These are phyloP conservation scores for Umimayanthus kanabou DNA, from an alignment of 92 coral and sea anemone genomes.

Conservation along the genomic window DNA sequence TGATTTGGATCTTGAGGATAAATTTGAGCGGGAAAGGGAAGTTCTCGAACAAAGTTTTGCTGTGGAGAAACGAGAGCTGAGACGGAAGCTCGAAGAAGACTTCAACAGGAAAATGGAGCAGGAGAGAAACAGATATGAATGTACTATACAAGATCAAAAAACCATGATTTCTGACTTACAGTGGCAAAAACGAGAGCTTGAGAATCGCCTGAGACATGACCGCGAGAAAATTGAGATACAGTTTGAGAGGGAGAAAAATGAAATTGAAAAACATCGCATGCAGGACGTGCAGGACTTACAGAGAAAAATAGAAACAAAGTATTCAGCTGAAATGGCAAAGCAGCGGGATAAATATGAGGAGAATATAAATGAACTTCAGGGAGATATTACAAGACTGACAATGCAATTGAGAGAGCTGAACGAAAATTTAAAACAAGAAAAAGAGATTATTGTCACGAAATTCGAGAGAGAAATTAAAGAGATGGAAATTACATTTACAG, in stretches of 20 bases:
- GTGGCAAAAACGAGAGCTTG: constrained; percentile 91
- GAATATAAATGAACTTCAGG: constrained; percentile 74
- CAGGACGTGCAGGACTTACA: constrained; percentile 72
- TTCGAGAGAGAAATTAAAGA: constrained; percentile 92
- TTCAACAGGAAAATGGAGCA: constrained; percentile 70
- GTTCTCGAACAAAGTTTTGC: constrained; percentile 72
- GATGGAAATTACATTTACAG: constrained; percentile 83
- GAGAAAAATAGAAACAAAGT: constrained; percentile 66
- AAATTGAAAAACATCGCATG: constrained; percentile 73
- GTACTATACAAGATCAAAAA: constrained; percentile 70
- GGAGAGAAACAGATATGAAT: constrained; percentile 77
- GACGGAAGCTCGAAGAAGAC: constrained; percentile 81
- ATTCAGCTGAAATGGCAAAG: constrained; percentile 68
- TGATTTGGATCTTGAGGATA: constrained; percentile 94
- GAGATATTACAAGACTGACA: constrained; percentile 84
- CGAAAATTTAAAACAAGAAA: constrained; percentile 87
- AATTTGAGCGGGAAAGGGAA: constrained; percentile 86
- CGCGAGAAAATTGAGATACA: constrained; percentile 84
- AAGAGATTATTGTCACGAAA: constrained; percentile 80
- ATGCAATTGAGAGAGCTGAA: constrained; percentile 85
- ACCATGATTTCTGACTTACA: constrained; percentile 82
- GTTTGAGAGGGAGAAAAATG: constrained; percentile 85
- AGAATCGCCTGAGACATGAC: constrained; percentile 77
- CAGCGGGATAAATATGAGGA: constrained; percentile 88
- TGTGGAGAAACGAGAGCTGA: constrained; percentile 78